phyloP scores from a whole-genome alignment of 1,140 invertebrate genomes.

The Cylas formicarius region DNA sequence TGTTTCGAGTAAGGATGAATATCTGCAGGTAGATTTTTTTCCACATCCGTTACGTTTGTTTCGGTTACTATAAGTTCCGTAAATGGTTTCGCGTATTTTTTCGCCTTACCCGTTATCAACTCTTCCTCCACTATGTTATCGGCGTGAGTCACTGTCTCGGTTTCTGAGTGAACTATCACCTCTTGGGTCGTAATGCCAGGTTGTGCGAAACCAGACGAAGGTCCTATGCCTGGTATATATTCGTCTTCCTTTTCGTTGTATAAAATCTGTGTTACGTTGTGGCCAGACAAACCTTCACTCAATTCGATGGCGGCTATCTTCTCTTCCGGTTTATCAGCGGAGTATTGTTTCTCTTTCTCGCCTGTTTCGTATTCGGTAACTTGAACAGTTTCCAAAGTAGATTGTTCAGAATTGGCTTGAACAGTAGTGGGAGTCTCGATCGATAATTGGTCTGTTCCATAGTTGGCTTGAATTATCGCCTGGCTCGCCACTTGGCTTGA shows the following conservation, averaged over 20 bases:
- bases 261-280: conserved; percentile 47
- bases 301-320: conserved; percentile 48
- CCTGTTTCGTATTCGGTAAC: conserved; percentile 46
- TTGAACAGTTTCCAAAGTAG: conserved; percentile 46
- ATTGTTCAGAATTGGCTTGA: conserved; percentile 44
- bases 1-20: conserved; percentile 38
- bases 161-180: conserved; percentile 48
- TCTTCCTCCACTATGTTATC: conserved; percentile 40
- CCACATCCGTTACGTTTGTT: conserved; percentile 47
- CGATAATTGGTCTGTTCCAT: conserved; percentile 43
- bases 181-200: conserved; percentile 44
- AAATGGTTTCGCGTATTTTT: conserved; percentile 45
- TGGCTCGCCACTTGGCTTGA: conserved; percentile 46
- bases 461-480: conserved; percentile 46
- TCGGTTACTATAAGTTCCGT: conserved; percentile 52
- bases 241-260: conserved; percentile 49
- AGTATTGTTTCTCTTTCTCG: conserved; percentile 51
- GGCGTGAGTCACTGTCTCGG: conserved; percentile 43
- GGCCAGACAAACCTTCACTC: conserved; percentile 43
- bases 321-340: conserved; percentile 42
- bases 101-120: conserved; percentile 44
- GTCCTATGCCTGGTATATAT: conserved; percentile 38
- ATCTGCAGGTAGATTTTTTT: conserved; percentile 42
- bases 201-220: conserved; percentile 41
- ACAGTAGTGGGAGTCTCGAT: conserved; percentile 35